phyloP scores from a whole-genome alignment of 2,888 invertebrate species.

The Synergus itoensis region DNA sequence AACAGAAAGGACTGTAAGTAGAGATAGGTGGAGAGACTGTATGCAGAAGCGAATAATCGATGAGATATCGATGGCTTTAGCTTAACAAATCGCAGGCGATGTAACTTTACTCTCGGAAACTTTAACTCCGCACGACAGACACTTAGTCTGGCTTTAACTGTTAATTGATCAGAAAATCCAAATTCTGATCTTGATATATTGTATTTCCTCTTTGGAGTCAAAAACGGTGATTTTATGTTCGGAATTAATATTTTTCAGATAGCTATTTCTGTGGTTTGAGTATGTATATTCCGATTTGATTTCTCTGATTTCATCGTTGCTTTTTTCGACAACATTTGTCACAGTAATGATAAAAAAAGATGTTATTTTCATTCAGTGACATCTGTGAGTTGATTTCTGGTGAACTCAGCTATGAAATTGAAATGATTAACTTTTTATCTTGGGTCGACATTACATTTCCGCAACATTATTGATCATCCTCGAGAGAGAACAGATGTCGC shows the following conservation, averaged over 20 bases:
- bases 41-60: slow-evolving; percentile 55
- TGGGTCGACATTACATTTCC: slow-evolving; percentile 19
- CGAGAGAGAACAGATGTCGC: slow-evolving; percentile 23
- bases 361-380: neutral
- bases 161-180: slow-evolving; percentile 74
- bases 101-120: slow-evolving; percentile 66
- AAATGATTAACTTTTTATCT: slow-evolving; percentile 34
- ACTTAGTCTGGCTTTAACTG: slow-evolving; percentile 74
- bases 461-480: slow-evolving; percentile 18
- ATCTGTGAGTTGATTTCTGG: neutral
- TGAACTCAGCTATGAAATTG: neutral
- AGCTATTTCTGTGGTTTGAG: neutral
- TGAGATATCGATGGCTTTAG: slow-evolving; percentile 62
- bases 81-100: slow-evolving; percentile 67
- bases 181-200: slow-evolving; percentile 69
- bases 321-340: neutral
- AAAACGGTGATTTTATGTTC: slow-evolving; percentile 1
- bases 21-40: slow-evolving; percentile 3
- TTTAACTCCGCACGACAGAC: slow-evolving; percentile 71
- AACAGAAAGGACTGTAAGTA: neutral
- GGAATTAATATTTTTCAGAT: neutral
- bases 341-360: neutral
- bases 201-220: slow-evolving; percentile 49
- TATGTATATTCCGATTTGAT: no score
- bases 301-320: neutral